Evolutionary conservation across 2,797 vertebrate genomes (phyloP), one percentile per base, ranked within the genome.

Genomic region (Peromyscus nudipes): DNA sequence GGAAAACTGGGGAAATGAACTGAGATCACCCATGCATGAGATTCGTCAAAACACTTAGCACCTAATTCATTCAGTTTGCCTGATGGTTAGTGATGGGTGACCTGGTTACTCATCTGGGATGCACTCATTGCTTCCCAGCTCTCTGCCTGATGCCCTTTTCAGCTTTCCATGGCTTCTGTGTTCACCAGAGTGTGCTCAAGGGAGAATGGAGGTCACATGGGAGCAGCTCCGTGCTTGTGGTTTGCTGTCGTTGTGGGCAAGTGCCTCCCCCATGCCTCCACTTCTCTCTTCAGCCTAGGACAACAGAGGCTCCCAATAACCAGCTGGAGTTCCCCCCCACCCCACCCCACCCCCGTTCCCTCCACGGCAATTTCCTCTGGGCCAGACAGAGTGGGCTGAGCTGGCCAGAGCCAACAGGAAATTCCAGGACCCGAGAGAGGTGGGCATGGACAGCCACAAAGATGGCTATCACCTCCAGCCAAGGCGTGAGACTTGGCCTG

Each of bases 311-410:
- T 87, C 76, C 93, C 34, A 92, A 93, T 93, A 96, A 92, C 25
- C 80, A 60, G 91, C 89, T 17, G 11, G 1, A 60, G 34, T 1
- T 10, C 5, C 16, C 69, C 67, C 34, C 34, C 6, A 0, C 27
- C 40, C 34, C 6, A 0, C 27, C 40, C 52, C 52, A 3, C 13
- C 52, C 52, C 13, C 2, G 13, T 52, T 13, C 87, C 60, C 88
- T 62, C 85, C 75, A 0, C 6, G 10, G 55, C 92, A 98, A 97
- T 97, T 97, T 98, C 97, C 97, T 97, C 95, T 94, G 89, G 89
- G 52, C 94, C 79, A 90, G 94, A 96, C 49, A 0, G 73, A 89
- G 89, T n/a, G 76, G 88, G 88, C 67, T 64, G 7, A 31, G 0
- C 60, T 19, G 34, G 19, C 71, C 2, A 0, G 37, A 49, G 75